Evolutionary conservation across 2,113 vertebrate species (phyloP), one percentile per base, ranked within the genome.

Genomic region (Pampusana beccarii): DNA sequence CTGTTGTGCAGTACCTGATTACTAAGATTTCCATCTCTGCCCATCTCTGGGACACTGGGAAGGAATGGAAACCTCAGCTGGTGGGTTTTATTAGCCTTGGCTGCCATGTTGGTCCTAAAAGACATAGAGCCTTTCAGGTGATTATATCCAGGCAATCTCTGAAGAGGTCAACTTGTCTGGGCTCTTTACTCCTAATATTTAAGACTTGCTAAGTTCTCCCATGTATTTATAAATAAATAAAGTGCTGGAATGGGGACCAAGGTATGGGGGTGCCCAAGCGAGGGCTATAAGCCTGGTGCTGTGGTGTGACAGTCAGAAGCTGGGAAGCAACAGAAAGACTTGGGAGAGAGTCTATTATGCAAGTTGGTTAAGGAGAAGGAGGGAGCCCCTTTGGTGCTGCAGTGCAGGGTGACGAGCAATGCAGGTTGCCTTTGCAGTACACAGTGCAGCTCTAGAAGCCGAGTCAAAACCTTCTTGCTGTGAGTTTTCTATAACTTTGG

Each of bases 211-310:
- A 34, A 64, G 48, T 13, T 48, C 7, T 80, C 36, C 11, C 17
- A 0, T 7, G 12, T 38, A 16, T 82, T 93, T 67, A 25, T 44
- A 12, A 50, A 25, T 38, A 12, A 50, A 34, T 19, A 5, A 74
- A 40, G 26, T n/a, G 16, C 24, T 86, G 80, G n/a, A 56, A 18
- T 8, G 12, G 16, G 11, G 11, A 42, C n/a, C 19, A 11, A 40
- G 24, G 42, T 58, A 26, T 24, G 16, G 19, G 8, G 33, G 3
- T 72, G 33, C 34, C 19, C 38, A 60, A 0, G 19, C 0, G 0
- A 83, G 46, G n/a, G 23, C 25, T 34, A 6, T 28, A 40, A 86
- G 58, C 62, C 5, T 29, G 1, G 0, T 29, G 36, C 69, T 58
- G 42, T 81, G 6, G 16, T 46, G 14, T 70, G 60, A 67, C 80